Evolutionary conservation across 2,797 vertebrate genomes (phyloP).

Genomic region (Chanos chanos): DNA sequence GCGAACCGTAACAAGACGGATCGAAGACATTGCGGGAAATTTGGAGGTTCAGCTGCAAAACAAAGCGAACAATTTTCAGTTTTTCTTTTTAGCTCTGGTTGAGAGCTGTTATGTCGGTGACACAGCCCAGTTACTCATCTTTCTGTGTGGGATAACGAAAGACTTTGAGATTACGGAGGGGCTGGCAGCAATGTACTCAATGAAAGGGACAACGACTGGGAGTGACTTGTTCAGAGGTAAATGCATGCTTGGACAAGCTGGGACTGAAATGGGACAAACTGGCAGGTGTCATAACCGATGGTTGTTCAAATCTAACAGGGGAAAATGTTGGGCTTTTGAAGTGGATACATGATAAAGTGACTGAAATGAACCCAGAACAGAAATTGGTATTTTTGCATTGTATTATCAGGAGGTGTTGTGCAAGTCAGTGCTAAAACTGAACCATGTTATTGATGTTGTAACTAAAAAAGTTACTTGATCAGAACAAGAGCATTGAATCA

Average conservation of each 20-base stretch:
- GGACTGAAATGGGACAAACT: conserved; percentile 38
- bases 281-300: conserved; percentile 30
- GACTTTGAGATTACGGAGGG: conserved; percentile 34
- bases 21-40: conserved; percentile 19
- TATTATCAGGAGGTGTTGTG: conserved; percentile 35
- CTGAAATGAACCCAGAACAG: conserved; percentile 33
- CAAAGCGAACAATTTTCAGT: conserved; percentile 1
- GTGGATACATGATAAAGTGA: conserved; percentile 32
- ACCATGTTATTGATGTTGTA: no score
- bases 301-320: conserved; percentile 32
- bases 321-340: conserved; percentile 39
- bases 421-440: no score
- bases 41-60: conserved; percentile 30
- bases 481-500: no score
- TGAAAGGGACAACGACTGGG: conserved; percentile 26
- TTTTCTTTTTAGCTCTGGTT: conserved; percentile 27
- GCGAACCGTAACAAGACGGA: conserved; percentile 13
- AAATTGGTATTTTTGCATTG: conserved; percentile 20
- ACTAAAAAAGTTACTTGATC: no score
- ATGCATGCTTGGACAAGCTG: conserved; percentile 28
- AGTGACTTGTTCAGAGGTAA: conserved; percentile 40
- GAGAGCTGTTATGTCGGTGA: conserved; percentile 20
- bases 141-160: conserved; percentile 17
- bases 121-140: conserved; percentile 22
- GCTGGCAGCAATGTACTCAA: conserved; percentile 26